These are phyloP conservation scores for Tenodera sinensis DNA, from an alignment of 2,888 invertebrate species.

Conservation along the genomic window DNA sequence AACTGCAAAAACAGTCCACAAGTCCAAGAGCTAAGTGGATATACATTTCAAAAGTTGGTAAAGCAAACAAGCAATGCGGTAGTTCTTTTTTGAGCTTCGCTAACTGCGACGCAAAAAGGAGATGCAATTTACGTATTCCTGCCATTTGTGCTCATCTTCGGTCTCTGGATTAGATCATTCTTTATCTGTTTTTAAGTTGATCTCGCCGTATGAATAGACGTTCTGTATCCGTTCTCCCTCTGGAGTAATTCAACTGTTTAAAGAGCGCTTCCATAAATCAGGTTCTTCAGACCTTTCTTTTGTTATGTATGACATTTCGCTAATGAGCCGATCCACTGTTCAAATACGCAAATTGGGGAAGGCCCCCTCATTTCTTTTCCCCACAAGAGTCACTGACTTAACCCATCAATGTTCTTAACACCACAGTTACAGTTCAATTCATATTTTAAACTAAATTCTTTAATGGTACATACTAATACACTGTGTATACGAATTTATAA, in stretches of 20 bases:
- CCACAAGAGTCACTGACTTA: too few species aligned
- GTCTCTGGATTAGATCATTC: background rate
- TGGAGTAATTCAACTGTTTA: background rate
- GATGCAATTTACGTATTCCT: background rate
- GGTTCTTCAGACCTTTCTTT: too few species aligned
- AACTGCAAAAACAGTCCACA: background rate
- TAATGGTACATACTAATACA: too few species aligned
- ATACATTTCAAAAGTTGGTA: background rate
- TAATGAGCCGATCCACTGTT: too few species aligned
- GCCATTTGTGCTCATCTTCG: background rate
- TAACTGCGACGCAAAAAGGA: background rate
- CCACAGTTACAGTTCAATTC: too few species aligned
- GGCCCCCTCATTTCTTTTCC: too few species aligned
- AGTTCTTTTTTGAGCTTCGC: background rate
- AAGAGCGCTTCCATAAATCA: too few species aligned
- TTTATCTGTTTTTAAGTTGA: background rate
- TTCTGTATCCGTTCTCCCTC: background rate
- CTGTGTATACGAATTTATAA: too few species aligned
- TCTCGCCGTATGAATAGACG: background rate
- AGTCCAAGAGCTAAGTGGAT: background rate
- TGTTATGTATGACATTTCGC: too few species aligned
- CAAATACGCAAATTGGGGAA: too few species aligned
- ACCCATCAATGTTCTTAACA: too few species aligned
- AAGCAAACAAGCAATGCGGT: background rate
- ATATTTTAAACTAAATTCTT: too few species aligned